phyloP scores from a whole-genome alignment of 1,140 invertebrate genomes.

The Drosophila trapezifrons region DNA sequence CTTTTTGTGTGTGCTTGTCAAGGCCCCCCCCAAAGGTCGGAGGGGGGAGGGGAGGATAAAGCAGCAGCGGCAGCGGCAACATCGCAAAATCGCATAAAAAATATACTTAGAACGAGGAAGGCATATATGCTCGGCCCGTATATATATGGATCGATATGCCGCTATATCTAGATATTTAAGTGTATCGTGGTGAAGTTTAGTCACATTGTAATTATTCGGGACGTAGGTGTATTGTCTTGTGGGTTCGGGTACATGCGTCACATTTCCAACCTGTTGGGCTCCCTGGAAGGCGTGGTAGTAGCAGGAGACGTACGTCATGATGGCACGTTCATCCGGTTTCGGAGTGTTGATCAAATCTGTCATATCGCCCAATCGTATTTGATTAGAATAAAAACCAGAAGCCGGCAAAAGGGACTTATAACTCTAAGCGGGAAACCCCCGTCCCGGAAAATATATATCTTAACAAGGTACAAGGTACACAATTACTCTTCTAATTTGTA shows the following conservation, averaged over 20 bases:
- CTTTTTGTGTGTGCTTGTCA: not conserved
- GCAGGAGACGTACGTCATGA: slow-evolving; percentile 99
- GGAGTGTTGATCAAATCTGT: slow-evolving; percentile 99
- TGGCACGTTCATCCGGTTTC: slow-evolving; percentile 98
- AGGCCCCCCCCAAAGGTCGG: not conserved
- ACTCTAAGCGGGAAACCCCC: no score
- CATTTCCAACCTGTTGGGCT: slow-evolving; percentile 94
- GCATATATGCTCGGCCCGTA: slow-evolving; percentile 35
- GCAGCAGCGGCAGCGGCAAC: slow-evolving; percentile 17
- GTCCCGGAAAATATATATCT: no score
- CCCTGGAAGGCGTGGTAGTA: slow-evolving; percentile 99
- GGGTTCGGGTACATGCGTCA: slow-evolving; percentile 85
- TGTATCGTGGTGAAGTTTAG: slow-evolving; percentile 84
- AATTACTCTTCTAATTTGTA: not conserved
- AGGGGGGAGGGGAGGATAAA: no score
- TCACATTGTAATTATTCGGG: slow-evolving; percentile 84
- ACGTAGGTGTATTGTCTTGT: slow-evolving; percentile 84
- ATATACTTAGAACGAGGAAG: slow-evolving; percentile 57
- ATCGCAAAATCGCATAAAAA: slow-evolving; percentile 54
- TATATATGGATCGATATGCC: slow-evolving; percentile 45
- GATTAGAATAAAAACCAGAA: slow-evolving; percentile 14
- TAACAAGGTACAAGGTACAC: not conserved
- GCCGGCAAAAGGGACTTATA: not conserved
- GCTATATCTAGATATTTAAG: slow-evolving; percentile 70
- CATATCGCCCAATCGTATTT: slow-evolving; percentile 41